Conservation (phyloP, 1,140 invertebrate species). For the Centruroides sculpturatus region DNA sequence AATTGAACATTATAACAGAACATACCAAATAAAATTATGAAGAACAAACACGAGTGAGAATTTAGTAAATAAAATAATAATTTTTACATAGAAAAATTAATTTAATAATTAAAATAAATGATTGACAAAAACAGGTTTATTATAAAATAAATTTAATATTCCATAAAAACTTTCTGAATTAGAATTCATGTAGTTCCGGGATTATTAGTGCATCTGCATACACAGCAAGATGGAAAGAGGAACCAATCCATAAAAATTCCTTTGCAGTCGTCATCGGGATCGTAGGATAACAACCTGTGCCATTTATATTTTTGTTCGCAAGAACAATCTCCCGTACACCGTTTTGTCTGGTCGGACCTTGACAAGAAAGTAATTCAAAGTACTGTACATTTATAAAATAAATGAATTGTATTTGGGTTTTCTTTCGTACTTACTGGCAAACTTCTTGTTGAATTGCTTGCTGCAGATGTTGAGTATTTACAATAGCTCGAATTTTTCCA, state of each 20-base stretch:
- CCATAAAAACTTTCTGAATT: too few relatives aligned
- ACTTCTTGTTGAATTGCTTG: constrained; percentile 91
- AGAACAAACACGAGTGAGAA: too few relatives aligned
- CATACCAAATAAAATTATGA: too few relatives aligned
- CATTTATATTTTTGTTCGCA: constrained; percentile 83
- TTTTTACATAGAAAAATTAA: too few relatives aligned
- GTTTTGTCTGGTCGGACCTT: constrained; percentile 59
- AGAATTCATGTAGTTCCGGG: too few relatives aligned
- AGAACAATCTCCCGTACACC: constrained; percentile 66
- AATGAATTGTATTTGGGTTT: too few relatives aligned
- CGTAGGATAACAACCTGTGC: constrained; percentile 74
- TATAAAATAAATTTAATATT: too few relatives aligned
- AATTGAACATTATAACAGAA: too few relatives aligned
- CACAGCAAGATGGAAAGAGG: constrained; percentile 81
- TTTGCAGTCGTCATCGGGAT: constrained; percentile 84
- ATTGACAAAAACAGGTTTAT: too few relatives aligned
- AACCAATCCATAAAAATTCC: constrained; percentile 95
- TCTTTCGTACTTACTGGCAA: constrained; percentile 51
- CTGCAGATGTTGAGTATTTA: constrained; percentile 86
- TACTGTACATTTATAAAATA: too few relatives aligned
- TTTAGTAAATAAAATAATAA: too few relatives aligned
- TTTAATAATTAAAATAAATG: too few relatives aligned
- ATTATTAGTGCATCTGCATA: constrained; percentile 50
- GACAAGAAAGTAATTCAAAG: constrained; percentile 8
- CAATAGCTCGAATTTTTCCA: constrained; percentile 74